Base-by-base conservation (phyloP, 1,140 invertebrate species). In the Calephelis virginiensis region DNA sequence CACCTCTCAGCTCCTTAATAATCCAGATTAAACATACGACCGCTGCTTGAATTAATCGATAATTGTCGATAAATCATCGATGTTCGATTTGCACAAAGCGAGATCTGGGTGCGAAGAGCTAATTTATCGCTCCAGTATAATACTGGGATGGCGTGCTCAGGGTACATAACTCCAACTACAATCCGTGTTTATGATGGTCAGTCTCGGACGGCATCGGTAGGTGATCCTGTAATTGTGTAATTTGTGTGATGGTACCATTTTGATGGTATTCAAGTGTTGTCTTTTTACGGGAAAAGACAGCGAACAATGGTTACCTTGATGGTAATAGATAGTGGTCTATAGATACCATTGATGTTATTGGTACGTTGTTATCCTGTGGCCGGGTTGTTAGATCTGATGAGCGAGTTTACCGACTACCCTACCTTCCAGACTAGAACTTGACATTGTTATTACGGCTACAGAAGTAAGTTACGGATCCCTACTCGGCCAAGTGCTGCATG, bases 41-140 rank as follows among this genome's bases (percentile, higher is more conserved):
- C 80, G 84, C 88, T 88, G 86, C 86, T 89, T 90, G 88, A 89
- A 90, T 90, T 90, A 90, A 90, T 90, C 88, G 88, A 83, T 90
- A 90, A 90, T 90, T 89, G 86, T 86, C 77, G 74, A 87, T 90
- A 90, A 90, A 89, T 90, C 86, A 90, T 88, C 81, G 81, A 82
- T 89, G 86, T 85, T 83, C 83, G 81, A 82, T 85, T 85, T 75
- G 77, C 83, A 81, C 83, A 80, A 82, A 83, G 82, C 80, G 81
- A 75, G 78, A 83, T 80, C 86, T 74, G 77, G 85, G 85, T 87
- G 85, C 83, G 85, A 86, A 88, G 80, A 77, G 75, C 81, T 81
- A 83, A 89, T 89, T 90, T 90, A 90, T 86, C 71, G 80, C 53
- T 74, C 50, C 61, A 68, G 71, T 74, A 77, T 80, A 82, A 80